Base-by-base conservation (phyloP, 2,888 invertebrate species). In the Lepidochrysops patricia region DNA sequence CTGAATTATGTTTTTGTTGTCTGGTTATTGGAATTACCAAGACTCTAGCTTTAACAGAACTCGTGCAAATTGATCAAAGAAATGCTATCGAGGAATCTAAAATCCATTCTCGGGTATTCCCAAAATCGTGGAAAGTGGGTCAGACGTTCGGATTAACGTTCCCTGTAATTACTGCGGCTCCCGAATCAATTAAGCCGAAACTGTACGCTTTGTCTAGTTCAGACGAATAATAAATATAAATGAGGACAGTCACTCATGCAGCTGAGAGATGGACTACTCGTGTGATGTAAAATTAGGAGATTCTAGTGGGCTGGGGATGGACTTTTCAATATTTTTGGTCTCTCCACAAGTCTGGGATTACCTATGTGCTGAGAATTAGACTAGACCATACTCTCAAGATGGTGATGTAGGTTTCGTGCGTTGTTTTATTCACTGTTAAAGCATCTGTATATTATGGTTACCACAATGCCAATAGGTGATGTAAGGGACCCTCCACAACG, bases 161-260 rank as follows among this genome's bases (percentile, higher is more conserved):
- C 32, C 29, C 54, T 9, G 54, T 54, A 54, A 54, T 54, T 54
- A 54, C 54, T 54, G 13, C 54, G 54, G 54, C 54, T 54, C 54
- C 32, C 29, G 54, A 54, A 54, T 54, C 32, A 29, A 54, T 54
- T 32, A 29, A 54, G 54, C 54, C 32, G 15, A 54, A 54, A 54
- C 15, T 54, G 29, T 19, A 32, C 32, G 54, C 54, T 29, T 54
- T 9, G 29, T 12, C 29, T 29, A 29, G 54, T 54, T 4, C n/a
- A 12, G 15, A n/a, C 15, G 32, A 13, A 29, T 54, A 15, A 54
- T 54, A 54, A 54, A 54, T 32, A 54, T 9, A 12, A 29, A 54
- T 54, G 54, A 54, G 32, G 19, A 19, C 29, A 29, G 26, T n/a
- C 23, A n/a, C 49, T 26, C 26, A 13, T 26, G n/a, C 19, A 23